Conservation (phyloP, 2,113 vertebrate genomes). For the Leptocoma aspasia region DNA sequence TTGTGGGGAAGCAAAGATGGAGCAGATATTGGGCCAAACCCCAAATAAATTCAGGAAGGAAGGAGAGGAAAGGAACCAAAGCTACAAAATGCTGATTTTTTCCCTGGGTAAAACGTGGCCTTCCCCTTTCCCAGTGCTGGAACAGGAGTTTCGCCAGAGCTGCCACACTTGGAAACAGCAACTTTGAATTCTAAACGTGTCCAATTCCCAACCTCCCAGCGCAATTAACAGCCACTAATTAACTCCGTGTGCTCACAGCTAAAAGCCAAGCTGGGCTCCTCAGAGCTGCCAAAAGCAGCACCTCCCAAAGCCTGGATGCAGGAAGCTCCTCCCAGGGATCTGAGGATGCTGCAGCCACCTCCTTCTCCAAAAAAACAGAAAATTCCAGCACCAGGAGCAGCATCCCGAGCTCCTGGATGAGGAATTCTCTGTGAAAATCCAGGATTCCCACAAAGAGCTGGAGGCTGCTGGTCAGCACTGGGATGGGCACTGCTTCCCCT, state of each 20-base stretch:
- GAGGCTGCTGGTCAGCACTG: not conserved
- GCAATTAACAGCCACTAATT: not conserved
- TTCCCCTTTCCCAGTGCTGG: accelerated
- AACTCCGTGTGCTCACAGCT: not conserved
- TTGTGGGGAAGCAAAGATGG: accelerated
- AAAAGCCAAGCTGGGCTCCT: not conserved
- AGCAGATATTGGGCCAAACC: not conserved
- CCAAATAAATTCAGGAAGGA: not conserved
- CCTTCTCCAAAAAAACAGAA: accelerated
- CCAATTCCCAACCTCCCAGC: not conserved
- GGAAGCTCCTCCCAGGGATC: not conserved
- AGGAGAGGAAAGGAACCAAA: not conserved
- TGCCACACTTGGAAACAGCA: not conserved
- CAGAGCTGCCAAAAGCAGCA: not conserved
- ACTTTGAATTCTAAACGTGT: not conserved
- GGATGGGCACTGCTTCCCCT: accelerated
- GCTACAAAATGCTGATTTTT: accelerated
- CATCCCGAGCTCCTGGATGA: accelerated
- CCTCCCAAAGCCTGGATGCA: not conserved
- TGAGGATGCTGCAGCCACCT: not conserved
- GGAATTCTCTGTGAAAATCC: not conserved
- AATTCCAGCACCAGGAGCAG: not conserved
- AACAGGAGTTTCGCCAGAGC: not conserved
- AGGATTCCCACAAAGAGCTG: not conserved
- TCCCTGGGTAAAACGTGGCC: accelerated